Evolutionary conservation across 2,888 invertebrate species (phyloP).

Genomic region (Polydrusus cervinus): DNA sequence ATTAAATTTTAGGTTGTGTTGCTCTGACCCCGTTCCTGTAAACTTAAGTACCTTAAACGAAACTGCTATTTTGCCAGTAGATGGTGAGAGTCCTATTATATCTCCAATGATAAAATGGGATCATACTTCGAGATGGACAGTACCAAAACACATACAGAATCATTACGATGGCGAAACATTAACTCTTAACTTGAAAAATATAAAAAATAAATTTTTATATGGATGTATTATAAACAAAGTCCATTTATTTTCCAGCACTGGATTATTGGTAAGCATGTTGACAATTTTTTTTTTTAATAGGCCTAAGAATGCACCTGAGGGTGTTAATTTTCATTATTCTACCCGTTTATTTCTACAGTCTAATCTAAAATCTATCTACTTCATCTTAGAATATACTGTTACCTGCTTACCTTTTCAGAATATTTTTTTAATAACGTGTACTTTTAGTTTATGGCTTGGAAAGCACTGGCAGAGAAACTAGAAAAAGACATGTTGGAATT

Average conservation of each 20-base stretch:
- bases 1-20: slow-evolving; percentile 5
- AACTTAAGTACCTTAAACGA: slow-evolving; percentile 82
- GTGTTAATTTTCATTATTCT: no score
- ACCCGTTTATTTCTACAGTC: no score
- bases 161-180: slow-evolving; percentile 87
- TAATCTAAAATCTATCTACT: no score
- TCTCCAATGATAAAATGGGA: slow-evolving; percentile 90
- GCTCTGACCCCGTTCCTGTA: neutral
- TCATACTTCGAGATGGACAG: slow-evolving; percentile 84
- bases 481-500: slow-evolving; percentile 18
- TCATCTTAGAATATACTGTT: no score
- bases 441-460: slow-evolving; percentile 44
- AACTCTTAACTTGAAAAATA: slow-evolving; percentile 76
- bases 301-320: no score
- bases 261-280: slow-evolving; percentile 62
- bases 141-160: slow-evolving; percentile 77
- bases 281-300: neutral
- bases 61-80: slow-evolving; percentile 83
- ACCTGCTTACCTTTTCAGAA: no score
- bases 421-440: no score
- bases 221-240: slow-evolving; percentile 56
- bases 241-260: slow-evolving; percentile 77
- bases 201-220: slow-evolving; percentile 5
- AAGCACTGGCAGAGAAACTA: slow-evolving; percentile 18
- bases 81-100: slow-evolving; percentile 87